Evolutionary conservation across 1,140 invertebrate genomes (phyloP), one percentile per base, ranked within the genome.

Genomic region (Zaprionus gabonicus): DNA sequence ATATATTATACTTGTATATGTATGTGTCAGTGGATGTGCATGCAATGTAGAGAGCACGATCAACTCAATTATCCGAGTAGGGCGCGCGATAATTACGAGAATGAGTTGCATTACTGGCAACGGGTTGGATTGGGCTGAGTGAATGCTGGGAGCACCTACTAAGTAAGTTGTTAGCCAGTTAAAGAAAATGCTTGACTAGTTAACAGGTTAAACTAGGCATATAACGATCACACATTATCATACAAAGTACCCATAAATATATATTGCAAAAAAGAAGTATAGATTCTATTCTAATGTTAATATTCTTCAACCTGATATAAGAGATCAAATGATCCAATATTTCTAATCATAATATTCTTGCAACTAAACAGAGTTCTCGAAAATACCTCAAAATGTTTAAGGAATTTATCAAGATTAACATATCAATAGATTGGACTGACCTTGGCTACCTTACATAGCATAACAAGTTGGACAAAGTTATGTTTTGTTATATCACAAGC

Each of bases 1-100:
- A 68, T 74, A 51, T 72, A 17, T 1, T 1, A 23, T 1, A 2
- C 1, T 38, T 74, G 28, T 72, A 31, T 58, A 65, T 27, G 23
- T 55, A 25, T 36, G 13, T 51, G 7, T n/a, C 17, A 56, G 7
- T 46, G 9, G 6, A 10, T 34, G 51, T 77, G 75, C 80, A 83
- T 81, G 58, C 71, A 62, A 59, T 49, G 28, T 31, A 46, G n/a
- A 46, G n/a, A 55, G 53, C 51, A 75, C 51, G 51, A 74, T n/a
- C 69, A 65, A 76, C 63, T 66, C 74, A 76, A 77, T 81, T 85
- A 85, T 68, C 75, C 63, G 25, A 69, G 70, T 64, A 64, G 69
- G 63, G 20, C 10, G 62, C 51, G 25, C 38, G 59, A 60, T 71
- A 71, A 71, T 78, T 46, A 65, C 28, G 67, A 38, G 64, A 81